Conservation (phyloP, 2,888 invertebrate species). For the Leptura quadrifasciata region DNA sequence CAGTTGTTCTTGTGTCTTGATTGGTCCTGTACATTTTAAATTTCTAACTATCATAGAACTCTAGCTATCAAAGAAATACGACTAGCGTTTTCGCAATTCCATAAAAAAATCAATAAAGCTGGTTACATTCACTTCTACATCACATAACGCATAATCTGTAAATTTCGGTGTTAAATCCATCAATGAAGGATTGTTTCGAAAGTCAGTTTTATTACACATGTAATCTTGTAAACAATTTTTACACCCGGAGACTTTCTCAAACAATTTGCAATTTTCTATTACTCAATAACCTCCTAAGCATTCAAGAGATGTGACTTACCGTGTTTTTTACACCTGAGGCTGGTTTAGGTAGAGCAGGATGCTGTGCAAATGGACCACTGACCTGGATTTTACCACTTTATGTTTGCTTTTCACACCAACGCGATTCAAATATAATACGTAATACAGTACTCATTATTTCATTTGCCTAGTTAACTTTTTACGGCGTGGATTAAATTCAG, state of each 20-base stretch:
- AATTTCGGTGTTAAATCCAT: neutral
- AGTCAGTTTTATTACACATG: conserved; percentile 5
- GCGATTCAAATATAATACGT: conserved; percentile 4
- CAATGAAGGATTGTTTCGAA: neutral
- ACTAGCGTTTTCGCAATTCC: too few relatives aligned
- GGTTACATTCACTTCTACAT: too few relatives aligned
- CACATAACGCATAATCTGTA: too few relatives aligned
- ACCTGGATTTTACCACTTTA: conserved; percentile 36
- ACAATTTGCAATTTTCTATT: conserved; percentile 46
- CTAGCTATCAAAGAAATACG: too few relatives aligned
- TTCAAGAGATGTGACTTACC: conserved; percentile 46
- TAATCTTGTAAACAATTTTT: conserved; percentile 22
- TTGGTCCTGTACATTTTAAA: too few relatives aligned
- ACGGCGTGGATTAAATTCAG: neutral
- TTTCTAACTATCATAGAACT: too few relatives aligned
- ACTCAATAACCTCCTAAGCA: conserved; percentile 53
- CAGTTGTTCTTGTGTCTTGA: too few relatives aligned
- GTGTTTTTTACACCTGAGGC: conserved; percentile 45
- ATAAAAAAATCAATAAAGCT: too few relatives aligned
- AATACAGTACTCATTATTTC: conserved; percentile 5
- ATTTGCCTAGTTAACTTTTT: neutral
- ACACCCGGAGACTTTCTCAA: conserved; percentile 47
- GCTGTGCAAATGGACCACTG: conserved; percentile 52
- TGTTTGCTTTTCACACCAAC: conserved; percentile 41
- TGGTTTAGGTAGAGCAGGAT: conserved; percentile 42